Conservation (phyloP, 2,113 vertebrate genomes). For the Eurypyga helias region DNA sequence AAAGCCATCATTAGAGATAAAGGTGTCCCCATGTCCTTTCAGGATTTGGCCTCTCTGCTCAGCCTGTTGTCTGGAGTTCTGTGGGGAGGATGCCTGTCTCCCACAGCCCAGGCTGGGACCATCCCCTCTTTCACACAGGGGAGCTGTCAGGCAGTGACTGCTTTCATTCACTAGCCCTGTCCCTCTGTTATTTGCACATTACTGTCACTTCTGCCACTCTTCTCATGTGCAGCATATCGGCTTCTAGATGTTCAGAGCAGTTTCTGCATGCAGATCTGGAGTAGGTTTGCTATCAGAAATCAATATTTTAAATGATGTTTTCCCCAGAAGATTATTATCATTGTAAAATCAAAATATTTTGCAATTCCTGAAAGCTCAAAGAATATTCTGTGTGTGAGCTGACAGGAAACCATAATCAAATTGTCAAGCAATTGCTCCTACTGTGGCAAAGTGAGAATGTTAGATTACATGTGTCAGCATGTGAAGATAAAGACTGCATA, state of each 20-base stretch:
- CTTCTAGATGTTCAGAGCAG: background rate
- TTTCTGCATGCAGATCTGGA: slow-evolving; percentile 44
- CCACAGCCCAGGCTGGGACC: background rate
- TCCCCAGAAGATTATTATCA: slow-evolving; percentile 62
- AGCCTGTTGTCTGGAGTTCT: background rate
- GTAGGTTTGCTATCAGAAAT: slow-evolving; percentile 68
- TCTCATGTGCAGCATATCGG: background rate
- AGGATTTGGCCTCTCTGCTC: background rate
- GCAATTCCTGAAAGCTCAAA: slow-evolving; percentile 70
- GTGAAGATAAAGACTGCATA: slow-evolving; percentile 68
- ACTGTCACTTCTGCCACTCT: background rate
- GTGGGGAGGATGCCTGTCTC: background rate
- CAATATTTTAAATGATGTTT: slow-evolving; percentile 69
- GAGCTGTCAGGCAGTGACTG: background rate
- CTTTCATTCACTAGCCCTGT: background rate
- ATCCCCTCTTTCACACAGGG: background rate
- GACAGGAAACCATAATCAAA: slow-evolving; percentile 80
- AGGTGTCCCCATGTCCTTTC: background rate
- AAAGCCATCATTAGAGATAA: background rate
- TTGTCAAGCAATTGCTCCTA: slow-evolving; percentile 76
- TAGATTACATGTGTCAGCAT: slow-evolving; percentile 78
- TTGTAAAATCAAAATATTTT: slow-evolving; percentile 81
- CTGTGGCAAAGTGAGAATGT: slow-evolving; percentile 76
- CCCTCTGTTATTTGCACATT: background rate
- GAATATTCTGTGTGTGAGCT: slow-evolving; percentile 69